Conservation (phyloP, 1,140 invertebrate genomes). For the Vollenhovia emeryi region DNA sequence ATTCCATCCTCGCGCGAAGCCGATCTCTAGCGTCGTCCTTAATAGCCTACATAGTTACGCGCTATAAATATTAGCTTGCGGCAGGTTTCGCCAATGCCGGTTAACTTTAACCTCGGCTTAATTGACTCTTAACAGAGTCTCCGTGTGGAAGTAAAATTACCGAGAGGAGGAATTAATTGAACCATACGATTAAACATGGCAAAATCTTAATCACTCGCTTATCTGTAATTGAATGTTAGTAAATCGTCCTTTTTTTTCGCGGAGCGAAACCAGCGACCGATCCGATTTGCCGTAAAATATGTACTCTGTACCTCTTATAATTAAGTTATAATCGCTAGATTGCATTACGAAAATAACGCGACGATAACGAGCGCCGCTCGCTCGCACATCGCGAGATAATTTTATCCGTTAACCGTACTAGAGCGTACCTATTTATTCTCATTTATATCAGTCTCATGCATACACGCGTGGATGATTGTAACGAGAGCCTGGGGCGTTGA, state of each 20-base stretch:
- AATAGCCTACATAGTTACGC: slow-evolving; percentile 17
- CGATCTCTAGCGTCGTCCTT: not conserved
- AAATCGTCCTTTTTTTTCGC: slow-evolving; percentile 4
- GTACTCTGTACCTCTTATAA: not conserved
- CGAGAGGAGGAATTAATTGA: not conserved
- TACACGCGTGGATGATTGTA: not conserved
- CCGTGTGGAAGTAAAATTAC: not conserved
- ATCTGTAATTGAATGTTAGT: slow-evolving; percentile 6
- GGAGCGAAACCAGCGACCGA: not conserved
- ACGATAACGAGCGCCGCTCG: not conserved
- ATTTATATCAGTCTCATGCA: slow-evolving; percentile 30
- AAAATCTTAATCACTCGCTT: not conserved
- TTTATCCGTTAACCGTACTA: slow-evolving; percentile 66
- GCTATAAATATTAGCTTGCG: slow-evolving; percentile 41
- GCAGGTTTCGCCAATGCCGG: not conserved
- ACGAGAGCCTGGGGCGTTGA: not conserved
- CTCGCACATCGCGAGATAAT: slow-evolving; percentile 59
- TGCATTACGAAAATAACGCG: slow-evolving; percentile 17
- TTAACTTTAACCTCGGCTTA: slow-evolving; percentile 37
- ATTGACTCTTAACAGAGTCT: slow-evolving; percentile 6
- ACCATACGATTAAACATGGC: not conserved
- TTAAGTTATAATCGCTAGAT: slow-evolving; percentile 28
- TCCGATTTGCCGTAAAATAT: not conserved
- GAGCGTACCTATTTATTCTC: slow-evolving; percentile 64
- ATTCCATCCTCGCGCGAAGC: not conserved